Percentiles rank a stretch among this genome's conserved stretches.
Evolutionary conservation across 2,797 vertebrate species (phyloP).

Genomic region (Saxicola maurus): DNA sequence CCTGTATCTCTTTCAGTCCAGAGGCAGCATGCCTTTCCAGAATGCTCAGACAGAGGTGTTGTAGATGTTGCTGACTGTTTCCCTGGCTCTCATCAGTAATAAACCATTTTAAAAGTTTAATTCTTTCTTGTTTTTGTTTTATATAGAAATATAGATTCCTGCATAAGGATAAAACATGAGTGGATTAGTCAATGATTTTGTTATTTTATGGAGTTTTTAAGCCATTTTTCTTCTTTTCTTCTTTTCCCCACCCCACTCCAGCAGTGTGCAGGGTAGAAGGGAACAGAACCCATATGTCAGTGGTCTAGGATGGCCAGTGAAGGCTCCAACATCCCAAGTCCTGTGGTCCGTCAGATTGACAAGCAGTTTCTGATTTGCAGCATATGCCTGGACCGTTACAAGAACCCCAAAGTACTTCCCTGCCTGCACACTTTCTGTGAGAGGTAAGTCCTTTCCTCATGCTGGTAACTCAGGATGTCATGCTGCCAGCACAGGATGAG

Average conservation of each 20-base stretch:
- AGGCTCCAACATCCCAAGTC: constrained; percentile 90
- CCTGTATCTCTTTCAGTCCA: background rate
- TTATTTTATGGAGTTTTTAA: background rate
- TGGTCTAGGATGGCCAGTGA: constrained; percentile 98
- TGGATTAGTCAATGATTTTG: background rate
- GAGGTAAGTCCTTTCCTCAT: constrained; percentile 77
- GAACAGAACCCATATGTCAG: constrained; percentile 80
- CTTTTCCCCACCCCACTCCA: background rate
- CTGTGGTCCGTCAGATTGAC: constrained; percentile 97
- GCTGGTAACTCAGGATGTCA: background rate
- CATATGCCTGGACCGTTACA: constrained; percentile 98
- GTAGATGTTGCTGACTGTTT: background rate
- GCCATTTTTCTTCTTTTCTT: background rate
- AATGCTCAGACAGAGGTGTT: background rate
- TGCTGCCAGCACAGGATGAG: background rate
- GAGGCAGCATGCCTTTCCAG: background rate
- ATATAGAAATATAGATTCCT: background rate
- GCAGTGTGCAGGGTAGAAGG: constrained; percentile 83
- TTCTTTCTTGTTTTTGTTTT: background rate
- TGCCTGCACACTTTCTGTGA: constrained; percentile 99
- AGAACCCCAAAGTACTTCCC: constrained; percentile 97
- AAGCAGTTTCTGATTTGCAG: constrained; percentile 99
- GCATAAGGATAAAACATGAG: background rate
- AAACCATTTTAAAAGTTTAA: background rate
- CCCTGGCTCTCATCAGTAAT: background rate